Percentiles rank a stretch among this genome's conserved stretches.
Conservation (phyloP, 2,888 invertebrate species). For the Drosophila limbata region DNA sequence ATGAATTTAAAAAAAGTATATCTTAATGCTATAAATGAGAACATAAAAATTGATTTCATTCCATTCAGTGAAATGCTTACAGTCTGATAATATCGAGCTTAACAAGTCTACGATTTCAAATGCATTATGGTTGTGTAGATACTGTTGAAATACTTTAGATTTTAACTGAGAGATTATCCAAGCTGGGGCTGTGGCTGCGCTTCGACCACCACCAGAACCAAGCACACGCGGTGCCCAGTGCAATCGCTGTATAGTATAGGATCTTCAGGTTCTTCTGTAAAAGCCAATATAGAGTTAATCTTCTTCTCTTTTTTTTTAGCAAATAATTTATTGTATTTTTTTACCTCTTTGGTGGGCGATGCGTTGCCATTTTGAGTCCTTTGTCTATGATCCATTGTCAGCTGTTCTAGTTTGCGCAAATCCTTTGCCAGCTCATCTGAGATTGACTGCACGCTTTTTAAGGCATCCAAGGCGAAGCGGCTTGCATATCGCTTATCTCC, state of each 20-base stretch:
- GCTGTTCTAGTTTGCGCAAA: conserved; percentile 69
- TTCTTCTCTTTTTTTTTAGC: not conserved
- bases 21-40: not conserved
- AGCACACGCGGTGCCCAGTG: conserved; percentile 59
- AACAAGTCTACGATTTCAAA: conserved; percentile 15
- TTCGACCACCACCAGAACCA: conserved; percentile 74
- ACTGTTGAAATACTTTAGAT: conserved; percentile 30
- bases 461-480: conserved; percentile 82
- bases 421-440: conserved; percentile 78
- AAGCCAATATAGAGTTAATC: no score
- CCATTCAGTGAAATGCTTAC: conserved; percentile 22
- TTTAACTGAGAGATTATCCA: conserved; percentile 54
- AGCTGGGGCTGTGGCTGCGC: conserved; percentile 21
- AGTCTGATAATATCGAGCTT: conserved; percentile 3
- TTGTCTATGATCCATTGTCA: conserved; percentile 31
- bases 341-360: conserved; percentile 37
- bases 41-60: conserved; percentile 5
- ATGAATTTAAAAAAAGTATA: not conserved
- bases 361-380: not conserved
- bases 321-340: not conserved
- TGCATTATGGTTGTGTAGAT: conserved; percentile 18
- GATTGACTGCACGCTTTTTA: conserved; percentile 76
- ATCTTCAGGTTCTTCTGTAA: conserved; percentile 54
- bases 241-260: conserved; percentile 51
- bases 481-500: conserved; percentile 84